Percentiles rank a stretch among this genome's conserved stretches.
Conservation (phyloP, 53 echinoderm and acorn worm genomes). For the Arbacia lixula region DNA sequence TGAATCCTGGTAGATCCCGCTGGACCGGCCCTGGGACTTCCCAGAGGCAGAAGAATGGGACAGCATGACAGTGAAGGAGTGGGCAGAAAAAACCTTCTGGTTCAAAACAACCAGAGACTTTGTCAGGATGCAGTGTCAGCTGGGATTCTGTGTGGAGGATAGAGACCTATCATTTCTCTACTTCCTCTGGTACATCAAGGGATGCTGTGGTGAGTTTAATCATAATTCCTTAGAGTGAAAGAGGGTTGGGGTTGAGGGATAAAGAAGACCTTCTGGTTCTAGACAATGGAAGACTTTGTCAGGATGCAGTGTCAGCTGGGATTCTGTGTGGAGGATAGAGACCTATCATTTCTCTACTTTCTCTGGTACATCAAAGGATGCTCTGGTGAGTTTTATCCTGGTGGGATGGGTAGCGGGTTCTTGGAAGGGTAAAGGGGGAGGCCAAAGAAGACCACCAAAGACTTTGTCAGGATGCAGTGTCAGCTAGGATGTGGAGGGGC, state of each 20-base stretch:
- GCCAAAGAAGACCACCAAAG: conserved; percentile 42
- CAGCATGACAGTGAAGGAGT: conserved; percentile 79
- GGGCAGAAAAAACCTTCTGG: conserved; percentile 77
- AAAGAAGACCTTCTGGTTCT: neutral
- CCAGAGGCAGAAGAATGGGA: conserved; percentile 79
- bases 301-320: neutral
- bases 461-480: conserved; percentile 32
- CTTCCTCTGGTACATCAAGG: conserved; percentile 76
- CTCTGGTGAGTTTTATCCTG: too few relatives aligned
- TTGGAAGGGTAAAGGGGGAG: too few relatives aligned
- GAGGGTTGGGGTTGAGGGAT: conserved; percentile 33
- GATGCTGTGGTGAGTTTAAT: conserved; percentile 35
- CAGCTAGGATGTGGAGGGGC: conserved; percentile 34
- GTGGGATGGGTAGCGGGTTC: too few relatives aligned
- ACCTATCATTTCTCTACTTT: neutral
- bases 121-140: conserved; percentile 12
- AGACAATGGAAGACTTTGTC: neutral
- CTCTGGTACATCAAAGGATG: neutral
- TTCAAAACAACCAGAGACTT: conserved; percentile 42
- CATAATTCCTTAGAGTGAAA: conserved; percentile 76
- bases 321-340: neutral
- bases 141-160: conserved; percentile 54
- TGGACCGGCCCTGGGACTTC: conserved; percentile 78
- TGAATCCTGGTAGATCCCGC: conserved; percentile 53
- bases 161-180: conserved; percentile 74